Conservation (phyloP, 2,113 vertebrate genomes). For the Crotophaga sulcirostris region DNA sequence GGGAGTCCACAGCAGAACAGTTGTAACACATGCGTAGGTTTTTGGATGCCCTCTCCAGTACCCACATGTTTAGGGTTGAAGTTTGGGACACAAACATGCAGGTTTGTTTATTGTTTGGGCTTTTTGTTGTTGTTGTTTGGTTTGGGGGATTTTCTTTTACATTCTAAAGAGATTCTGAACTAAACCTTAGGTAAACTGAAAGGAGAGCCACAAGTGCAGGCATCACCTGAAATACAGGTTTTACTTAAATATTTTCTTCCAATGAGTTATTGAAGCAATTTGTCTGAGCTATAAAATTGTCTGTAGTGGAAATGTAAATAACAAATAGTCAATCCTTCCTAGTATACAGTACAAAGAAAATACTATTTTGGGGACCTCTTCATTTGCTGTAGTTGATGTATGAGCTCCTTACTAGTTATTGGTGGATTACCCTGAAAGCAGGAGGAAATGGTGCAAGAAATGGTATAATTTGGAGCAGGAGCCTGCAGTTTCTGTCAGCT, state of each 20-base stretch:
- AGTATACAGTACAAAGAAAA: neutral
- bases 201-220: neutral
- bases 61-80: neutral
- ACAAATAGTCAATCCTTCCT: neutral
- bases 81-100: neutral
- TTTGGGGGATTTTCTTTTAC: neutral
- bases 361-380: neutral
- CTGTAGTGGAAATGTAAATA: neutral
- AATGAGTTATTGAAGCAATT: neutral
- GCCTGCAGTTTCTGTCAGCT: neutral
- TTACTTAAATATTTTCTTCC: neutral
- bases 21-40: neutral
- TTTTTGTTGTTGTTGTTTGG: neutral
- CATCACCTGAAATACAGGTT: neutral
- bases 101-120: neutral
- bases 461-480: neutral
- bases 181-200: neutral
- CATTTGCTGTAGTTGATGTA: neutral
- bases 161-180: neutral
- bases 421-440: neutral
- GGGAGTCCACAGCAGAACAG: rapidly evolving
- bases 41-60: neutral
- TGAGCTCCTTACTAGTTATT: neutral
- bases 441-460: conserved; percentile 13
- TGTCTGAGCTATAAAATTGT: neutral